phyloP scores from a whole-genome alignment of 2,797 vertebrate genomes.

The Nyctalus aviator region DNA sequence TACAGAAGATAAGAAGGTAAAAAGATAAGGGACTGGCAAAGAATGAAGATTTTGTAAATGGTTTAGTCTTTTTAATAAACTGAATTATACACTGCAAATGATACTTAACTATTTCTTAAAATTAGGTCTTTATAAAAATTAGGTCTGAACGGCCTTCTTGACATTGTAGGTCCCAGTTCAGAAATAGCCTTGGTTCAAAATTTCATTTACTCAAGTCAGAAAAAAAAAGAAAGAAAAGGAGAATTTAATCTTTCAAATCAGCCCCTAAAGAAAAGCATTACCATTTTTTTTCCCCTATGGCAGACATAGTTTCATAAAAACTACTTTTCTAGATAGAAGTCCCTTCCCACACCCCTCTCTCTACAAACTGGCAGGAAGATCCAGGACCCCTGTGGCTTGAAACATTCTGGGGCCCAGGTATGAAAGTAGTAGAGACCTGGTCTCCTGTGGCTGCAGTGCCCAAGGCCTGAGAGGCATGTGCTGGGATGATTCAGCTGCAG shows the following conservation, averaged over 20 bases:
- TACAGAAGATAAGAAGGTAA: not conserved
- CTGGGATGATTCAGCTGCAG: not conserved
- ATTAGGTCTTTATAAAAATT: not conserved
- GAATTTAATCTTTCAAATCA: not conserved
- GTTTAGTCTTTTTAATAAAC: conserved; percentile 3
- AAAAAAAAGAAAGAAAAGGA: no score
- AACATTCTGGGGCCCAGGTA: not conserved
- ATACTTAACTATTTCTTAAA: not conserved
- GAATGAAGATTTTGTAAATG: conserved; percentile 21
- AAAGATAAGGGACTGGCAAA: not conserved
- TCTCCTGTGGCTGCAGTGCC: not conserved
- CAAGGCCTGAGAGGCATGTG: not conserved
- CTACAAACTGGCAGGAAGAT: not conserved
- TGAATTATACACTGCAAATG: conserved; percentile 9
- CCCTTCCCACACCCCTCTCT: not conserved
- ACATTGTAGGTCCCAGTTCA: not conserved
- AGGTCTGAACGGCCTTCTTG: not conserved
- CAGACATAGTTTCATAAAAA: not conserved
- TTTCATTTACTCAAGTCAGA: not conserved
- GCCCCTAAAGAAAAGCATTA: not conserved
- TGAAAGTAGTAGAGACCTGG: not conserved
- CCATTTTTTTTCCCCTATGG: conserved; percentile 33
- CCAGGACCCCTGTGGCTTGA: not conserved
- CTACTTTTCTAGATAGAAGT: not conserved
- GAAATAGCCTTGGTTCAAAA: not conserved